Conservation (phyloP, 2,797 vertebrate species). For the Falco biarmicus region DNA sequence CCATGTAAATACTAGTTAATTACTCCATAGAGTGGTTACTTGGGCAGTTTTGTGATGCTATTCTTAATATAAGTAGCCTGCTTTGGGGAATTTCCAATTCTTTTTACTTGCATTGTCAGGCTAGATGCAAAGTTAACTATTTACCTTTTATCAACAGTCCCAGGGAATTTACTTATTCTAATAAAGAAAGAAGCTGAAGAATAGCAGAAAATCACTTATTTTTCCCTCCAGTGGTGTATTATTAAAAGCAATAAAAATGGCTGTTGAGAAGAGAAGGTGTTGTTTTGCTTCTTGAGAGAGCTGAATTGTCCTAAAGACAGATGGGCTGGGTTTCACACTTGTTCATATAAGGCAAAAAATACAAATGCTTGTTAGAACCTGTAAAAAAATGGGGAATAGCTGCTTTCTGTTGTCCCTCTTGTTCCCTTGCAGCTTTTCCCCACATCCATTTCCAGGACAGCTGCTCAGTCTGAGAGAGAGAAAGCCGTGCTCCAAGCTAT, state of each 20-base stretch:
- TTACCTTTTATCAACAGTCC: background rate
- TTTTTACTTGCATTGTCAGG: background rate
- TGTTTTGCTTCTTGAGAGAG: background rate
- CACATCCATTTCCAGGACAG: background rate
- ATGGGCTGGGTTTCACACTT: background rate
- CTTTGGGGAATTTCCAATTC: background rate
- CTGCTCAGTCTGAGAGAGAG: background rate
- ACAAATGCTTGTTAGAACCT: background rate
- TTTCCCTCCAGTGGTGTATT: background rate
- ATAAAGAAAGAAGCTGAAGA: background rate
- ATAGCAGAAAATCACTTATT: background rate
- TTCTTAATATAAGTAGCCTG: background rate
- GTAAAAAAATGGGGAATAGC: background rate
- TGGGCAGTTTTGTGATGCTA: background rate
- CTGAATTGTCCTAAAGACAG: background rate
- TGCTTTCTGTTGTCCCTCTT: background rate
- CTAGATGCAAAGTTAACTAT: background rate
- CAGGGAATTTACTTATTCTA: background rate
- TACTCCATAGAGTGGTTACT: background rate
- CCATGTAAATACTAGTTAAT: background rate
- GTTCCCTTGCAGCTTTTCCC: background rate
- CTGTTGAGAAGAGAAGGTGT: conserved; percentile 1
- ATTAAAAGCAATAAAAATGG: conserved; percentile 9
- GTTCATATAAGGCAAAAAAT: background rate
- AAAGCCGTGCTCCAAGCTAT: rapidly evolving